Percentiles rank a stretch among this genome's conserved stretches.
Evolutionary conservation across 2,888 invertebrate genomes (phyloP).

Genomic region (Endomychus coccineus): DNA sequence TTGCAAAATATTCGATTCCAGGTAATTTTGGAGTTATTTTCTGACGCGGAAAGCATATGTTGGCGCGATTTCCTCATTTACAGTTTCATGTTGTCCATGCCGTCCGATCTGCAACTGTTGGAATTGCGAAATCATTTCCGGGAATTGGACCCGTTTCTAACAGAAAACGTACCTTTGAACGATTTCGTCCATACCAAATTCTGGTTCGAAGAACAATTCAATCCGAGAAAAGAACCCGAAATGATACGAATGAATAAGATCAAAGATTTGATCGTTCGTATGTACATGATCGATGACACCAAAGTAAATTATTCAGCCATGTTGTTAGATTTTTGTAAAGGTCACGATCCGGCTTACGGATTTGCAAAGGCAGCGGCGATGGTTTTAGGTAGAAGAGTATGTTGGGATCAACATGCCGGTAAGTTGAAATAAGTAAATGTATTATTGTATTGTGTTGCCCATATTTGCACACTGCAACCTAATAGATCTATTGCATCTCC

Average conservation of each 20-base stretch:
- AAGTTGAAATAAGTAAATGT: too few relatives aligned
- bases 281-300: conserved; percentile 47
- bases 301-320: conserved; percentile 56
- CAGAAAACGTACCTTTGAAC: conserved; percentile 38
- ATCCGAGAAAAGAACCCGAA: conserved; percentile 14
- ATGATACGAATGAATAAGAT: conserved; percentile 31
- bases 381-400: conserved; percentile 49
- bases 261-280: conserved; percentile 52
- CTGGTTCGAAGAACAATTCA: conserved; percentile 42
- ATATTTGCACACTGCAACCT: too few relatives aligned
- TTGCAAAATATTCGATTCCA: too few relatives aligned
- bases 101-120: conserved; percentile 50
- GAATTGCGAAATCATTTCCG: conserved; percentile 45
- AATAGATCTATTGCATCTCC: too few relatives aligned
- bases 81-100: conserved; percentile 51
- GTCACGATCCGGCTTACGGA: conserved; percentile 47
- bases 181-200: conserved; percentile 36
- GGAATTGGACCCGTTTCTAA: conserved; percentile 42
- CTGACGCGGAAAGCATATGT: conserved; percentile 50
- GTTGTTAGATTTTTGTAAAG: conserved; percentile 57
- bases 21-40: conserved; percentile 43
- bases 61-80: conserved; percentile 62
- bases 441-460: too few relatives aligned
- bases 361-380: conserved; percentile 53
- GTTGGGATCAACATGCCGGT: too few relatives aligned